Evolutionary conservation across 2,797 vertebrate genomes (phyloP), one percentile per base, ranked within the genome.

Genomic region (Moxostoma hubbsi): DNA sequence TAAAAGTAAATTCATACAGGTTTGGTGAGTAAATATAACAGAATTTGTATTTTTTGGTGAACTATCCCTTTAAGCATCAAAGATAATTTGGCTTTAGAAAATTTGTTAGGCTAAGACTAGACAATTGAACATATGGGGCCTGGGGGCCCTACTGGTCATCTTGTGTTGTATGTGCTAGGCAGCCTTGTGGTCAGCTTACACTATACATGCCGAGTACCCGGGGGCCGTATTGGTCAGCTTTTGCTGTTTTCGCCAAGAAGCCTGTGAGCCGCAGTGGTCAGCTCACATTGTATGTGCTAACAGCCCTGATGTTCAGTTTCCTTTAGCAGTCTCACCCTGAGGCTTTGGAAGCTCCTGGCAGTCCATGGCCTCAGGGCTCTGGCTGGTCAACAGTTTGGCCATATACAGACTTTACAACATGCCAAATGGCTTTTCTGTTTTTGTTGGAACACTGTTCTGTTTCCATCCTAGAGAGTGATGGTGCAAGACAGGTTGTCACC

Each of bases 341-440:
- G 58, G 71, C 6, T 73, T 73, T 63, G 2, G 47, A 63, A 18
- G 47, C 12, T 9, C 18, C 71, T 73, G 59, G 61, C 72, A 63
- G 58, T 10, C 24, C 43, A 18, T 51, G 18, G 47, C 13, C 47
- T 9, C 7, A 4, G 49, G 11, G 59, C 12, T 62, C 6, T 1
- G 15, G 49, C 11, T 54, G 13, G 59, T 63, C 49, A n/a, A 53
- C 53, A 16, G 53, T 12, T 24, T 63, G 24, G 49, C 7, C 4
- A 51, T 36, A 0, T 49, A 72, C 15, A 58, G 8, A 15, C 55
- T 72, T 24, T 45, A 72, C 49, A 49, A 59, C 54, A 47, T 13
- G 54, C 43, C 69, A 72, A 49, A 72, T 18, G 11, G 1, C 5
- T 24, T 59, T 59, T 59, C 47, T 72, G 45, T 72, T 72, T 24